phyloP scores from a whole-genome alignment of 2,888 invertebrate genomes.

The Linyphia triangularis region DNA sequence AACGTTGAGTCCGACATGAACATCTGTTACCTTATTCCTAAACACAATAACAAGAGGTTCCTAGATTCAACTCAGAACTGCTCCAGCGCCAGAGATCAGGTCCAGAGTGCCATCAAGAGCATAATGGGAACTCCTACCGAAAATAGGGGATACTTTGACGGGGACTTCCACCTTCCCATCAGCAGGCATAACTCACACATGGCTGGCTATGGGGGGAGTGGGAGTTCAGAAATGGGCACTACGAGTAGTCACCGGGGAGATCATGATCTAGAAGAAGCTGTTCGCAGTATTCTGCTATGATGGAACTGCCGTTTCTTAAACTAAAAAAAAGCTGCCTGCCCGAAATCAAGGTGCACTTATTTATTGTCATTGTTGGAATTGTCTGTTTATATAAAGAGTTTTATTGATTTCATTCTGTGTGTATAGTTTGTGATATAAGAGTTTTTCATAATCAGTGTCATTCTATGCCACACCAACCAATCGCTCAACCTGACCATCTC shows the following conservation, averaged over 20 bases:
- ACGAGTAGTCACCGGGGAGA: conserved; percentile 24
- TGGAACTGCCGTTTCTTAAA: background rate
- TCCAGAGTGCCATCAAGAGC: conserved; percentile 64
- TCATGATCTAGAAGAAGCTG: conserved; percentile 82
- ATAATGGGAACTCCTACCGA: conserved; percentile 82
- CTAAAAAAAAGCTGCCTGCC: conserved; percentile 70
- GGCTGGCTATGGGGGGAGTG: conserved; percentile 35
- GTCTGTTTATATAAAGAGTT: conserved; percentile 25
- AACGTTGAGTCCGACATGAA: conserved; percentile 32
- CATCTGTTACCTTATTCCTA: conserved; percentile 59
- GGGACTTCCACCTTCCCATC: conserved; percentile 28
- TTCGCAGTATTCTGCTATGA: conserved; percentile 82
- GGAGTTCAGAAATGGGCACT: conserved; percentile 63
- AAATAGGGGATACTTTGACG: conserved; percentile 38
- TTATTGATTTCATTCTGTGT: conserved; percentile 13
- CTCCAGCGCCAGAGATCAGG: conserved; percentile 26
- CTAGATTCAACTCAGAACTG: conserved; percentile 78
- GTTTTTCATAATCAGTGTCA: background rate
- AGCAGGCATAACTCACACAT: conserved; percentile 44
- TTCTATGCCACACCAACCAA: too few relatives aligned
- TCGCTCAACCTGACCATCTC: too few relatives aligned
- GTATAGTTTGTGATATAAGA: conserved; percentile 52
- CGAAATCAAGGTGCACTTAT: conserved; percentile 62
- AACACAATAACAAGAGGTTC: conserved; percentile 27
- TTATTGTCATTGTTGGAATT: conserved; percentile 60